These are phyloP conservation scores for Cerastis rubricosa DNA, from an alignment of 2,888 invertebrate genomes.

Conservation along the genomic window DNA sequence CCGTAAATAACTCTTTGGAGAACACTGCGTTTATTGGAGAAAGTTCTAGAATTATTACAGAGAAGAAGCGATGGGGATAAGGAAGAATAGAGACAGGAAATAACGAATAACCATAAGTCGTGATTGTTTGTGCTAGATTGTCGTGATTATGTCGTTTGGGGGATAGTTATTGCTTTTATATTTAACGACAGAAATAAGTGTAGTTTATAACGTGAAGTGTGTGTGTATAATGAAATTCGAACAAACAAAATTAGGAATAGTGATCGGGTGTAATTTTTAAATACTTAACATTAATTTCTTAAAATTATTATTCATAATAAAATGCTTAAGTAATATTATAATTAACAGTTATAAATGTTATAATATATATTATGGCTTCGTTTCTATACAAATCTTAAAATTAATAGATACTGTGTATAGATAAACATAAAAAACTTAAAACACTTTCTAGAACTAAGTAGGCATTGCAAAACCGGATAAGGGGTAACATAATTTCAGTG, in stretches of 20 bases:
- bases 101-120: conserved; percentile 24
- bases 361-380: too few relatives aligned
- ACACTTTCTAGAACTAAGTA: background rate
- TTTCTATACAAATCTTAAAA: too few relatives aligned
- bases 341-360: too few relatives aligned
- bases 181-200: background rate
- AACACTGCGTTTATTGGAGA: conserved; percentile 27
- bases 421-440: too few relatives aligned
- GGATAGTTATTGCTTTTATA: conserved; percentile 2
- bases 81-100: conserved; percentile 7
- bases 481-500: background rate
- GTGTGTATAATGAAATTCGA: too few relatives aligned
- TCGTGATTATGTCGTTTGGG: background rate
- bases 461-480: background rate
- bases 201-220: too few relatives aligned
- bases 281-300: too few relatives aligned
- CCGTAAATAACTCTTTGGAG: conserved; percentile 26
- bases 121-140: conserved; percentile 9
- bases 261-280: too few relatives aligned
- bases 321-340: too few relatives aligned
- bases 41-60: conserved; percentile 28
- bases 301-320: too few relatives aligned
- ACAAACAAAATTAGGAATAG: too few relatives aligned
- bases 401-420: too few relatives aligned
- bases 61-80: background rate